Percentiles rank a stretch among this genome's conserved stretches.
These are phyloP conservation scores for Phytoseiulus persimilis DNA, from an alignment of 2,888 invertebrate species.

Conservation along the genomic window DNA sequence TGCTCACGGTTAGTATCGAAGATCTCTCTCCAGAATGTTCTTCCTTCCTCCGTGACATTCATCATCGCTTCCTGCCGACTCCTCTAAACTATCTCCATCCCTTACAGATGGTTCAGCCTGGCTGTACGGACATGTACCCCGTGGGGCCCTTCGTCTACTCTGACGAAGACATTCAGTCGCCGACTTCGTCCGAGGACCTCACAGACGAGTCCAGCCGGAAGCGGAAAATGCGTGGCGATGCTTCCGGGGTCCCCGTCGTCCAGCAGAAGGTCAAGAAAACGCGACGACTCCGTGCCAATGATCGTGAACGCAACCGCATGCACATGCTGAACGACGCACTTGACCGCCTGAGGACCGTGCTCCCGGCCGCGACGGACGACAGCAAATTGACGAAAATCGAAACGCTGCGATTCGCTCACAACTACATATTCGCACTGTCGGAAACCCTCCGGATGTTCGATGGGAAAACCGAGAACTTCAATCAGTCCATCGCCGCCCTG, in stretches of 20 bases:
- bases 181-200: slow-evolving; percentile 30
- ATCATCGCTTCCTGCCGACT: too few species aligned
- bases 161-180: slow-evolving; percentile 12
- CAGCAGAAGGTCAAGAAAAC: slow-evolving; percentile 73
- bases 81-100: too few species aligned
- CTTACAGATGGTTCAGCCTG: slow-evolving; percentile 29
- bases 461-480: slow-evolving; percentile 50
- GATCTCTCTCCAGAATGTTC: background rate
- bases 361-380: slow-evolving; percentile 77
- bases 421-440: slow-evolving; percentile 84
- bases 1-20: background rate
- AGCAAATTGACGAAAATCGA: slow-evolving; percentile 91
- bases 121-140: slow-evolving; percentile 14
- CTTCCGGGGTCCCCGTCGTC: slow-evolving; percentile 52
- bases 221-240: background rate
- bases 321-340: slow-evolving; percentile 85
- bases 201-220: slow-evolving; percentile 12
- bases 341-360: slow-evolving; percentile 66
- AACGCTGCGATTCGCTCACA: slow-evolving; percentile 85
- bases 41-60: background rate
- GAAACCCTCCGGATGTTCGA: slow-evolving; percentile 66
- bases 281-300: slow-evolving; percentile 81
- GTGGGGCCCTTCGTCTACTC: slow-evolving; percentile 15
- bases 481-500: slow-evolving; percentile 21
- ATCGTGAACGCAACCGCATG: slow-evolving; percentile 86